Base-by-base conservation (phyloP, 2,797 vertebrate species). In the Premnoplex brunnescens region DNA sequence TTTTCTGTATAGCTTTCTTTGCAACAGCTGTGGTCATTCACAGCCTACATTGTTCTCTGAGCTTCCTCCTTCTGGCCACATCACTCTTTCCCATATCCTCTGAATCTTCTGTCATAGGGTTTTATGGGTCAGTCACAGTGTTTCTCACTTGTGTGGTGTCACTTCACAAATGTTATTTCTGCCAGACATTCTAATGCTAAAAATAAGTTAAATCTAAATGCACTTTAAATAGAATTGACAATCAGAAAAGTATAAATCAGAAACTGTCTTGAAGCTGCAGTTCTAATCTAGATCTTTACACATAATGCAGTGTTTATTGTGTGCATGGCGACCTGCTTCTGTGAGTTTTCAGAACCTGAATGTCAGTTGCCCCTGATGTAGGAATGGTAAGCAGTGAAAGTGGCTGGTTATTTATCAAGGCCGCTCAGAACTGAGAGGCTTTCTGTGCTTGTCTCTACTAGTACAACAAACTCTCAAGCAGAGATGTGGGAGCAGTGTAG, bases 51-150 rank as follows among this genome's bases (percentile, higher is more conserved):
- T 60, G 36, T 82, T 88, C 34, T 36, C 1, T 48, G 17, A 78
- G 7, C 15, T 67, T 92, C 34, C 17, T n/a, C n/a, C n/a, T n/a
- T n/a, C n/a, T 30, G 22, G 24, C 14, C 39, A 49, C 15, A 44
- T 54, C 7, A 6, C 3, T 9, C 26, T 80, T 59, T 46, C 28
- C 36, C 7, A 15, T 30, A 14, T 43, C 28, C 60, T 59, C 39
- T 22, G 28, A 20, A 30, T 21, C 14, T 14, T 66, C 32, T 1
- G 0, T 44, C 36, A 3, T 36, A 23, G 30, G 9, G 3, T 2
- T 84, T 83, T 56, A 14, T 32, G 49, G 59, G 7, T 59, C 58
- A 51, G 37, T 56, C 49, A 37, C 11, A 84, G 16, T 30, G 24
- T 41, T 71, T 68, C 32, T 90, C 9, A n/a, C 24, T 55, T 72